phyloP scores from a whole-genome alignment of 2,113 vertebrate species.

The Varanus komodoensis region DNA sequence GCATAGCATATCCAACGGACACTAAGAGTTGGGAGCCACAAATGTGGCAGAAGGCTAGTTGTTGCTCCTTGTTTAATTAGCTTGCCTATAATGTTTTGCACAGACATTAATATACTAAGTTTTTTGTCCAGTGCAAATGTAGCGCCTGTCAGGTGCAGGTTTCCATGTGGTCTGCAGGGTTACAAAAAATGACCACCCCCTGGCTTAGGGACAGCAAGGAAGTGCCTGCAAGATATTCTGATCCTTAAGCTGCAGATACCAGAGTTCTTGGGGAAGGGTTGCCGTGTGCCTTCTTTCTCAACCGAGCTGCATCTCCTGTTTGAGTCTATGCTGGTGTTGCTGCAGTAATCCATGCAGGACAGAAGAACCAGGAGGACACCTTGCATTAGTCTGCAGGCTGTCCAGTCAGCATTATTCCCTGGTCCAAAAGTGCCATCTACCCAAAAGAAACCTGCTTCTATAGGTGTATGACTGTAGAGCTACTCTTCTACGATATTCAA shows the following conservation, averaged over 20 bases:
- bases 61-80: conserved; percentile 7
- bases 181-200: neutral
- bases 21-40: neutral
- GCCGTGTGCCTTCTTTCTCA: neutral
- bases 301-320: neutral
- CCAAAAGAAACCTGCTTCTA: neutral
- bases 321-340: neutral
- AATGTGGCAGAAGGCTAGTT: neutral
- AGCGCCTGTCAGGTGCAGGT: conserved; percentile 1
- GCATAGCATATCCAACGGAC: neutral
- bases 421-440: neutral
- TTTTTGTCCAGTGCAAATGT: conserved; percentile 6
- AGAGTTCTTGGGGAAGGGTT: neutral
- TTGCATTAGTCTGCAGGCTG: neutral
- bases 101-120: neutral
- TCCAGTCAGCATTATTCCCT: neutral
- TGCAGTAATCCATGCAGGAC: neutral
- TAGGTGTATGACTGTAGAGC: neutral
- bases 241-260: neutral
- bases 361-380: neutral
- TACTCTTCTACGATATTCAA: neutral
- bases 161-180: neutral
- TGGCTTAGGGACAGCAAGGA: neutral
- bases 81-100: conserved; percentile 15
- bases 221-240: neutral